phyloP scores from a whole-genome alignment of 2,797 vertebrate species.

The Garrulus glandarius region DNA sequence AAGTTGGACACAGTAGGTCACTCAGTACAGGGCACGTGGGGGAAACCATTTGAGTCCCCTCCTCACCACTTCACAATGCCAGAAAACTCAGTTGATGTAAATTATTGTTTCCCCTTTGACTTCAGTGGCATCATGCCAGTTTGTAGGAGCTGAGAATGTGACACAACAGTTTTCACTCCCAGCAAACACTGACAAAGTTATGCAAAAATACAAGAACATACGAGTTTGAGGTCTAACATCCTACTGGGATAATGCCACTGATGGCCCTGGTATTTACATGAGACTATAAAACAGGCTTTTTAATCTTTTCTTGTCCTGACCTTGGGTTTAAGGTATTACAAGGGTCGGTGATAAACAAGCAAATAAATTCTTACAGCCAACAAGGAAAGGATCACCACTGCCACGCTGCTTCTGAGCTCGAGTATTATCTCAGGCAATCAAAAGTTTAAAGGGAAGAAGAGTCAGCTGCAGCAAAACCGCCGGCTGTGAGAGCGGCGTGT shows the following conservation, averaged over 20 bases:
- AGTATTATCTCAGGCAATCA: not conserved
- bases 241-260: not conserved
- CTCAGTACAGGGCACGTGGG: not conserved
- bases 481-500: not conserved
- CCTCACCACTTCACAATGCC: not conserved
- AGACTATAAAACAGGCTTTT: not conserved
- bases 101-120: not conserved
- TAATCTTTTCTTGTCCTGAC: not conserved
- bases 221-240: not conserved
- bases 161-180: not conserved
- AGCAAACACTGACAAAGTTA: not conserved
- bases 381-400: not conserved
- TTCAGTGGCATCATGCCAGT: not conserved
- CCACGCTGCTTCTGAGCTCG: not conserved
- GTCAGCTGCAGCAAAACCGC: not conserved
- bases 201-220: not conserved
- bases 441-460: constrained; percentile 29
- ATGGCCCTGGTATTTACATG: not conserved
- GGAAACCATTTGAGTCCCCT: not conserved
- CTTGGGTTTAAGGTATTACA: constrained; percentile 1
- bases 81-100: not conserved
- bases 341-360: constrained; percentile 13
- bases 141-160: not conserved
- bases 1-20: not conserved
- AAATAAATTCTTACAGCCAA: constrained; percentile 19